These are phyloP conservation scores for Alexandromys fortis DNA, from an alignment of 2,113 vertebrate species.

Conservation along the genomic window DNA sequence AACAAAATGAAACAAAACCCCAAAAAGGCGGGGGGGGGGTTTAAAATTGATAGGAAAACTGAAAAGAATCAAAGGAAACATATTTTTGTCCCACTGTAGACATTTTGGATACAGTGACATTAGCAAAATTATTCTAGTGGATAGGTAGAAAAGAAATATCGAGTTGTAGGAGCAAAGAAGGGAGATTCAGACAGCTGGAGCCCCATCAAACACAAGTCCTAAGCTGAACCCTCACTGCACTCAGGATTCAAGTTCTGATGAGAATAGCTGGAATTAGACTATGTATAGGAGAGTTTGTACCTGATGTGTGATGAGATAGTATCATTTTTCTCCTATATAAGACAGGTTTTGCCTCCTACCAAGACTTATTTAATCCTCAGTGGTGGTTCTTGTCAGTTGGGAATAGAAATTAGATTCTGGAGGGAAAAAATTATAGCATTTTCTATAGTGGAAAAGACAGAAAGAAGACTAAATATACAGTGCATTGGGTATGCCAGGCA, in stretches of 20 bases:
- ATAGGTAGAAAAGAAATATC: not conserved
- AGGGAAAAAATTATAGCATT: not conserved
- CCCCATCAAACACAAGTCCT: not conserved
- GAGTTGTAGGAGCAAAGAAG: not conserved
- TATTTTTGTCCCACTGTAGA: not conserved
- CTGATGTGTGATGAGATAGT: not conserved
- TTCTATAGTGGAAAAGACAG: not conserved
- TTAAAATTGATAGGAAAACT: constrained; percentile 1
- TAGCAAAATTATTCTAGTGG: not conserved
- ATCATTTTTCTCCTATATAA: not conserved
- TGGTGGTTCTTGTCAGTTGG: not conserved
- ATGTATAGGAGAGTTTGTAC: not conserved
- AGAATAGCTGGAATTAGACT: not conserved
- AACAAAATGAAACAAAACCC: too few relatives aligned
- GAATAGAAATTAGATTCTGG: not conserved
- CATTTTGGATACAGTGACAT: not conserved
- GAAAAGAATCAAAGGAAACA: not conserved
- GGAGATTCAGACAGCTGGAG: not conserved
- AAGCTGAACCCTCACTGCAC: not conserved
- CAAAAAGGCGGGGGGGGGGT: not conserved
- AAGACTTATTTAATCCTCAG: not conserved
- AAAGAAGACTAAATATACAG: not conserved
- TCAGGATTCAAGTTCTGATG: not conserved
- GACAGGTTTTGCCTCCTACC: not conserved
- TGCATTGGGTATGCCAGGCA: not conserved